Base-by-base conservation (phyloP, 2,888 invertebrate genomes). In the Tinea semifulvella region DNA sequence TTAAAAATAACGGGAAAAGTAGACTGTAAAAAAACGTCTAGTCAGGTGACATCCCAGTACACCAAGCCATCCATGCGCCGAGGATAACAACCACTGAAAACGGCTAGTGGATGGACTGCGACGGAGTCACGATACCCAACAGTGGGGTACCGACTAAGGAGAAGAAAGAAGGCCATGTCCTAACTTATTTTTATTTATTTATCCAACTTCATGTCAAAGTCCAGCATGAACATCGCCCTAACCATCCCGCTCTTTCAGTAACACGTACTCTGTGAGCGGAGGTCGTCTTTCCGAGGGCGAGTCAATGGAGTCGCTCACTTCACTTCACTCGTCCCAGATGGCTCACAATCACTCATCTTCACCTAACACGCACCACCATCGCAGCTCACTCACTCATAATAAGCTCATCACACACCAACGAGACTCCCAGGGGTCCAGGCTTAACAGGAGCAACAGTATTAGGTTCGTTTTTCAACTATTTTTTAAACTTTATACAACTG, bases 401-500 rank as follows among this genome's bases (percentile, higher is more conserved):
- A 82, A 82, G 66, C 80, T 83, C 64, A 77, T 83, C 74, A 66
- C 83, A 71, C 84, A 84, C 65, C 83, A 62, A 45, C 49, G 83
- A 48, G 80, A 81, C 61, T 83, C 84, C 56, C 85, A 85, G 61
- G 73, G 70, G 59, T 82, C 85, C 51, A 84, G 93, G 62, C 82
- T 94, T 55, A 93, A 92, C 75, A 84, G 94, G 65, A 94, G 94
- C 82, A 95, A 94, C 81, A 94, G 94, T 66, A 94, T 94, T 75
- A 93, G 94, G 94, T 94, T 77, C 81, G 82, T 75, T 19, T 45
- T 42, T 10, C 2, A n/a, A 16, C 2, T 28, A 14, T 25, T n/a
- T n/a, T n/a, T n/a, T 25, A 6, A 25, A 8, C n/a, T n/a, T n/a
- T n/a, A n/a, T n/a, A n/a, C n/a, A n/a, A n/a, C n/a, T n/a, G n/a